Evolutionary conservation across 2,888 invertebrate species (phyloP).

Genomic region (Hirtodrosophila histrioides): DNA sequence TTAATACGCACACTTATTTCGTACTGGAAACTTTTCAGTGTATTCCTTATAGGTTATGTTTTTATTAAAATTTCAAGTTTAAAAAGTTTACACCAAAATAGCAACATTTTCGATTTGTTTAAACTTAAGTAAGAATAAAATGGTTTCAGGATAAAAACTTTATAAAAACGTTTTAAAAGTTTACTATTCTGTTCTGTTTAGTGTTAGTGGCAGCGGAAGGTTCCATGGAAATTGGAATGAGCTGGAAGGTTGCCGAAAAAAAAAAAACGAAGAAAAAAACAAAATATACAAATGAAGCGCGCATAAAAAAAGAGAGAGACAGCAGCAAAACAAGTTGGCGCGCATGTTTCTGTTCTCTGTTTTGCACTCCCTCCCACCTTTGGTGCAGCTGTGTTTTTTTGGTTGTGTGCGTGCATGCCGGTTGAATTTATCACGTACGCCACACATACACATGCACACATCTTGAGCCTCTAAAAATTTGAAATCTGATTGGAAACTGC

Average conservation of each 20-base stretch:
- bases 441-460: constrained; percentile 17
- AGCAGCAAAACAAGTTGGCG: constrained; percentile 56
- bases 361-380: constrained; percentile 6
- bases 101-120: no score
- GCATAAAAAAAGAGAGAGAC: constrained; percentile 18
- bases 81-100: no score
- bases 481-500: constrained; percentile 31
- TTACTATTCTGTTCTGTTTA: neutral
- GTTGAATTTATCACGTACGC: constrained; percentile 67
- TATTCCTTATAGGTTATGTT: no score
- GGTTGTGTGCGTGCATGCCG: constrained; percentile 59
- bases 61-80: no score
- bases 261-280: neutral
- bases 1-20: no score
- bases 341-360: constrained; percentile 40
- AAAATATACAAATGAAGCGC: constrained; percentile 11
- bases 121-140: no score
- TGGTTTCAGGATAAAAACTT: no score
- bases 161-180: no score
- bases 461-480: constrained; percentile 25
- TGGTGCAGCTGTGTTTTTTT: constrained; percentile 7
- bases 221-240: constrained; percentile 33
- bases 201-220: constrained; percentile 28
- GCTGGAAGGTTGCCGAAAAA: constrained; percentile 38
- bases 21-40: no score